Conservation (phyloP, 2,113 vertebrate genomes). For the Procapra przewalskii region DNA sequence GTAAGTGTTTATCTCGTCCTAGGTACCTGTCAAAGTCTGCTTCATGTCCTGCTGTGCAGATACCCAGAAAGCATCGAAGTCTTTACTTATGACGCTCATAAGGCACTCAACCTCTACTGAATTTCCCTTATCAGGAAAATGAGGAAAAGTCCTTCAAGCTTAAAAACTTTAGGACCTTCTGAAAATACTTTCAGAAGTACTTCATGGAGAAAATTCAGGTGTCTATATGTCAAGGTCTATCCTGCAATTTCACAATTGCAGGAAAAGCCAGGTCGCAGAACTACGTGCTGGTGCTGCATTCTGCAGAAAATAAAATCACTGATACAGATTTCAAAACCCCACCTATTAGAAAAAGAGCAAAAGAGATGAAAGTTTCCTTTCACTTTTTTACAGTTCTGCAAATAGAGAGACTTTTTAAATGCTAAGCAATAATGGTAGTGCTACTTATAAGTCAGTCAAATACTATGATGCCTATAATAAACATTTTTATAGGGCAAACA, state of each 20-base stretch:
- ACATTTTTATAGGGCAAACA: background rate
- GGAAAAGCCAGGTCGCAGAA: background rate
- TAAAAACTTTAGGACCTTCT: conserved; percentile 17
- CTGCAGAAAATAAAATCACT: background rate
- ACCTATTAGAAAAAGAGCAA: background rate
- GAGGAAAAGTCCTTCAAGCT: background rate
- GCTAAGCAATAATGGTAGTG: background rate
- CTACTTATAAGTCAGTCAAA: background rate
- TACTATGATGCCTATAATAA: background rate
- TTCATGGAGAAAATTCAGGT: background rate
- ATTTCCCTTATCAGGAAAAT: background rate
- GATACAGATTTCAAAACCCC: background rate
- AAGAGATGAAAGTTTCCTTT: background rate
- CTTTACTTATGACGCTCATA: background rate
- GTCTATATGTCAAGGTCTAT: background rate
- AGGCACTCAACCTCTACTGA: background rate
- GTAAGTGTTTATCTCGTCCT: background rate
- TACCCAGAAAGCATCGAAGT: background rate
- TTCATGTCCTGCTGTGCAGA: background rate
- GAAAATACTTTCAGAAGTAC: conserved; percentile 23
- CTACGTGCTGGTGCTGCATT: background rate
- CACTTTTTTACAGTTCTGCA: background rate
- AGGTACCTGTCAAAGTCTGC: background rate
- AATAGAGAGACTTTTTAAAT: background rate
- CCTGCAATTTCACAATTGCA: background rate